These are phyloP conservation scores for Craniophora ligustri DNA, from an alignment of 2,888 invertebrate genomes.

Conservation along the genomic window DNA sequence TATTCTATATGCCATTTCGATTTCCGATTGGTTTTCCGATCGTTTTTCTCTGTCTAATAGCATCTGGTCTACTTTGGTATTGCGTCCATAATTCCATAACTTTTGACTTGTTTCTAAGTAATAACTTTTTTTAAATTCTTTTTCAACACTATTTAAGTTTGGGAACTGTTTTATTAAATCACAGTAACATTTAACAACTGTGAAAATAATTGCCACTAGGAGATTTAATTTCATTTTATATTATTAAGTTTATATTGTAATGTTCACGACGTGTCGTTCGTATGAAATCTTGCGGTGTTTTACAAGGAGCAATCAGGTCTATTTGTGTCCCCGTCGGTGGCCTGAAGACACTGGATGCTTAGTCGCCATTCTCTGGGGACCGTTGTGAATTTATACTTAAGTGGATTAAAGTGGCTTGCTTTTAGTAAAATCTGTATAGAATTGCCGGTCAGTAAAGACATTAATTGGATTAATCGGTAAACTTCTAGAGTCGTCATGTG, in stretches of 20 bases:
- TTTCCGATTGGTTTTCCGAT: constrained; percentile 49
- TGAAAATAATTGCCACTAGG: constrained; percentile 57
- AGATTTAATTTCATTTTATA: constrained; percentile 73
- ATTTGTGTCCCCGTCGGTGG: constrained; percentile 61
- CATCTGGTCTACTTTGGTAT: constrained; percentile 42
- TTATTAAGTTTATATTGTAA: constrained; percentile 39
- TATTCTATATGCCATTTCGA: constrained; percentile 53
- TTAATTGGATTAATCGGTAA: constrained; percentile 75
- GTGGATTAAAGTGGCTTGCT: constrained; percentile 82
- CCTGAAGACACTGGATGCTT: constrained; percentile 65
- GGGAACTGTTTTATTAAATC: constrained; percentile 48
- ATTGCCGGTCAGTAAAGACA: constrained; percentile 72
- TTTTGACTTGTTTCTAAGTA: constrained; percentile 42
- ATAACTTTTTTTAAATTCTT: constrained; percentile 31
- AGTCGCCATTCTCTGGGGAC: constrained; percentile 71
- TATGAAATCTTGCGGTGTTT: constrained; percentile 66
- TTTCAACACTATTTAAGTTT: constrained; percentile 32
- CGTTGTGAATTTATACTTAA: constrained; percentile 76
- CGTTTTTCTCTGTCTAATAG: constrained; percentile 54
- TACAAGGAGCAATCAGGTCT: constrained; percentile 63
- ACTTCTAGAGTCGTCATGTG: constrained; percentile 51
- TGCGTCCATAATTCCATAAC: constrained; percentile 44
- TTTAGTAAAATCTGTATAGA: constrained; percentile 73
- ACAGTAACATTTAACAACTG: constrained; percentile 63
- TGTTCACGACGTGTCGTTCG: constrained; percentile 69